These are phyloP conservation scores for Drosophila varians DNA, from an alignment of 1,140 invertebrate species.

Conservation along the genomic window DNA sequence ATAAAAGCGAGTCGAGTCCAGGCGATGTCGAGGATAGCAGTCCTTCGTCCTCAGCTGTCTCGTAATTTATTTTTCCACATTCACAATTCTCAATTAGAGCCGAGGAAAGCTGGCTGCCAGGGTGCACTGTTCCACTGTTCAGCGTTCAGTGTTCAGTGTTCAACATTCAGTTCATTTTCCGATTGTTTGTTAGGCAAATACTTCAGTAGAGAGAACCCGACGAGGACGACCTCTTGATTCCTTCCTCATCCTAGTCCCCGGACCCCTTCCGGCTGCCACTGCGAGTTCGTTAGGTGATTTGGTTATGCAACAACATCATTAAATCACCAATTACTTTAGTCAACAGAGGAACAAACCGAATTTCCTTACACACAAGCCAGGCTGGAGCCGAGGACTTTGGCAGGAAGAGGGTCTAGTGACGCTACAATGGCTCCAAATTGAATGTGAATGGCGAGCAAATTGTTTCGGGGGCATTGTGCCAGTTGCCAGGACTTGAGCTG, in stretches of 20 bases:
- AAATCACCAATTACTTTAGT: slow-evolving; percentile 82
- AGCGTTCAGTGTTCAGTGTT: slow-evolving; percentile 46
- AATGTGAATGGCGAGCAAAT: slow-evolving; percentile 38
- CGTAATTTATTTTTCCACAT: slow-evolving; percentile 81
- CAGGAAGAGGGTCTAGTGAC: background rate
- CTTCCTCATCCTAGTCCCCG: slow-evolving; percentile 5
- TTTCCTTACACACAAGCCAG: slow-evolving; percentile 74
- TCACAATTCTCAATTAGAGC: slow-evolving; percentile 81
- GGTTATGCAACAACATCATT: slow-evolving; percentile 82
- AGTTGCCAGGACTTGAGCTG: slow-evolving; percentile 11
- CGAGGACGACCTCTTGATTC: slow-evolving; percentile 8
- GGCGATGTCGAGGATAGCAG: slow-evolving; percentile 14
- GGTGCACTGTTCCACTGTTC: too few relatives aligned
- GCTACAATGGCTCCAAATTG: slow-evolving; percentile 45
- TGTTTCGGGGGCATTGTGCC: slow-evolving; percentile 4
- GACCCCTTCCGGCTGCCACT: slow-evolving; percentile 26
- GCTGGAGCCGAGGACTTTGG: slow-evolving; percentile 7
- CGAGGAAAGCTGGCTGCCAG: slow-evolving; percentile 4
- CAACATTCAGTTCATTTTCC: slow-evolving; percentile 69
- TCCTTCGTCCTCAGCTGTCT: slow-evolving; percentile 32
- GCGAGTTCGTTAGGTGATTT: slow-evolving; percentile 78
- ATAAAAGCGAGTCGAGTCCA: slow-evolving; percentile 50
- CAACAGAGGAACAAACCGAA: slow-evolving; percentile 78
- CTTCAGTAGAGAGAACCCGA: slow-evolving; percentile 59
- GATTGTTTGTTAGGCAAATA: slow-evolving; percentile 79